Conservation (phyloP, 2,797 vertebrate genomes). For the Dendrocincla fuliginosa region DNA sequence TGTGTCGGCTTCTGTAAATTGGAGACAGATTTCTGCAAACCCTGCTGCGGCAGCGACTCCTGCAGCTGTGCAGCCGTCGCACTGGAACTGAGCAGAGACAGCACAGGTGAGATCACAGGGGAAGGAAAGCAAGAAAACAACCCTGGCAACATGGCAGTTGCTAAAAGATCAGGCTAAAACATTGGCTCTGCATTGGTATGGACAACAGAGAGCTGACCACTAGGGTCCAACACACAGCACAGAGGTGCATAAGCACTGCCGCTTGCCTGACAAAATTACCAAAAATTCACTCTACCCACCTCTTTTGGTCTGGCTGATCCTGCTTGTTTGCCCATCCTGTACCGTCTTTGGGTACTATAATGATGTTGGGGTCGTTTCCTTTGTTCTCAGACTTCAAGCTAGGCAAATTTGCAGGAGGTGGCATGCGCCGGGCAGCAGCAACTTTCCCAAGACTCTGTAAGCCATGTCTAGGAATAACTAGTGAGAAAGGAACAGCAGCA, state of each 20-base stretch:
- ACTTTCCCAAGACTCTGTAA: constrained; percentile 99
- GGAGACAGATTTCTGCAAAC: constrained; percentile 99
- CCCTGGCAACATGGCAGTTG: not conserved
- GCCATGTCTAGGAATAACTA: constrained; percentile 99
- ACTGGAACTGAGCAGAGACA: constrained; percentile 87
- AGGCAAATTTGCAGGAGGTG: constrained; percentile 98
- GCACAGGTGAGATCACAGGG: not conserved
- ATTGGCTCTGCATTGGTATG: accelerated
- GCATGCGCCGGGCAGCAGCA: constrained; percentile 98
- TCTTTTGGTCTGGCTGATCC: constrained; percentile 99
- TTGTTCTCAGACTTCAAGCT: constrained; percentile 99
- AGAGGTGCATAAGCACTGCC: not conserved
- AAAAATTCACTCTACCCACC: constrained; percentile 68
- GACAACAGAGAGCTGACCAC: not conserved
- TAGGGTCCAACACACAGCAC: not conserved
- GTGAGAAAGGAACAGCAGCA: not conserved
- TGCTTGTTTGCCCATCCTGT: constrained; percentile 99
- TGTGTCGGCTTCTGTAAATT: constrained; percentile 97
- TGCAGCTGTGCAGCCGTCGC: constrained; percentile 93
- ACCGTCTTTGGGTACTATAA: constrained; percentile 99
- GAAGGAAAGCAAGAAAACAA: not conserved
- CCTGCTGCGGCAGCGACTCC: constrained; percentile 97
- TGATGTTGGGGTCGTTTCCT: constrained; percentile 99
- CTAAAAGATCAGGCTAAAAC: not conserved
- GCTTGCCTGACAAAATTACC: not conserved